Percentiles rank a stretch among this genome's conserved stretches.
These are phyloP conservation scores for Brachionus rubens DNA, from an alignment of 1,140 invertebrate genomes.

Conservation along the genomic window DNA sequence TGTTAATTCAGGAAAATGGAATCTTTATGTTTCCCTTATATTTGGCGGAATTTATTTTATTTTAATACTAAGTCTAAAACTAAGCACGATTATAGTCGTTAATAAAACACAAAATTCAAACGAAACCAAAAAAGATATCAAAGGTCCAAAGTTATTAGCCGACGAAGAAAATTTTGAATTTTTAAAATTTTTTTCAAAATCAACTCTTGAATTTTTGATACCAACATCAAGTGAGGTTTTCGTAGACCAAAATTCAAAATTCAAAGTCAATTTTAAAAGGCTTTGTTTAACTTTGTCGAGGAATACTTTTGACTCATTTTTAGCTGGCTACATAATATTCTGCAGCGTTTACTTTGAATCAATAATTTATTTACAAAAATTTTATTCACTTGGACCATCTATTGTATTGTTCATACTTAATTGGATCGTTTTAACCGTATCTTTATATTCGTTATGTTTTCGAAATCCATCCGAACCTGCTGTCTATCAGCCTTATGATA, in stretches of 20 bases:
- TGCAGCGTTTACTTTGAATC: conserved; percentile 53
- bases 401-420: conserved; percentile 55
- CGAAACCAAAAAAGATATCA: neutral
- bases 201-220: conserved; percentile 9
- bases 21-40: conserved; percentile 50
- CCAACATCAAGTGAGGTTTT: neutral
- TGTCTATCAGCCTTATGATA: conserved; percentile 57
- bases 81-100: conserved; percentile 13
- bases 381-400: conserved; percentile 51
- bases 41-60: conserved; percentile 50
- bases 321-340: conserved; percentile 48
- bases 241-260: conserved; percentile 49
- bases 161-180: conserved; percentile 41
- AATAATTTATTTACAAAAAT: conserved; percentile 54
- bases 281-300: conserved; percentile 54
- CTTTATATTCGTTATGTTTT: conserved; percentile 58
- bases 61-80: conserved; percentile 52
- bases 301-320: conserved; percentile 3
- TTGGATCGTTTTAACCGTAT: conserved; percentile 56
- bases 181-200: neutral
- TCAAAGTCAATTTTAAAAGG: conserved; percentile 56
- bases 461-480: conserved; percentile 58
- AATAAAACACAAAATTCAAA: conserved; percentile 20
- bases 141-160: neutral
- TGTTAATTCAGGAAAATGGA: conserved; percentile 47